Conservation (phyloP, 2,113 vertebrate species). For the Hassar affinis region DNA sequence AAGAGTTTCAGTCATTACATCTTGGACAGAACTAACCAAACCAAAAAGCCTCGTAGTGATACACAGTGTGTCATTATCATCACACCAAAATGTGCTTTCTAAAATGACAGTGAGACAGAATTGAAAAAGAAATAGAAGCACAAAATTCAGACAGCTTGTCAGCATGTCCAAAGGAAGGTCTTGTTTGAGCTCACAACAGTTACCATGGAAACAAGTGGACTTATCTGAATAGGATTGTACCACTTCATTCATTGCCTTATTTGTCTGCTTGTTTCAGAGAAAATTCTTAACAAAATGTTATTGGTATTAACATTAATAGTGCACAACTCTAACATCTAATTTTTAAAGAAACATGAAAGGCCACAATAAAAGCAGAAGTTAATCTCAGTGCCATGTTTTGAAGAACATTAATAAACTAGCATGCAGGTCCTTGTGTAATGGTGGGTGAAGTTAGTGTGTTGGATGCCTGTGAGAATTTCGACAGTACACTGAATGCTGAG, state of each 20-base stretch:
- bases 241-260: too few species aligned
- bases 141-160: background rate
- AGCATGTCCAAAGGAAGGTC: background rate
- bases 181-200: background rate
- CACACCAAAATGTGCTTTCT: conserved; percentile 85
- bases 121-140: background rate
- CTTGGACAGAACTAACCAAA: background rate
- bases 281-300: too few species aligned
- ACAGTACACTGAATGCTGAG: too few species aligned
- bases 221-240: too few species aligned
- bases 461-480: too few species aligned
- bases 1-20: background rate
- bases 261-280: background rate
- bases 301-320: background rate
- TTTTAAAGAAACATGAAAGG: background rate
- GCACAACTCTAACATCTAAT: background rate
- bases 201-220: background rate
- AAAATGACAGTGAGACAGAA: conserved; percentile 72
- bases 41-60: background rate
- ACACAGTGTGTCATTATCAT: background rate
- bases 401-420: background rate
- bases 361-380: background rate
- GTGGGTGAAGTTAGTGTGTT: too few species aligned
- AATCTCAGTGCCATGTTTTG: background rate
- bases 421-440: background rate